Evolutionary conservation across 2,888 invertebrate species (phyloP).

Genomic region (Pocota personata): DNA sequence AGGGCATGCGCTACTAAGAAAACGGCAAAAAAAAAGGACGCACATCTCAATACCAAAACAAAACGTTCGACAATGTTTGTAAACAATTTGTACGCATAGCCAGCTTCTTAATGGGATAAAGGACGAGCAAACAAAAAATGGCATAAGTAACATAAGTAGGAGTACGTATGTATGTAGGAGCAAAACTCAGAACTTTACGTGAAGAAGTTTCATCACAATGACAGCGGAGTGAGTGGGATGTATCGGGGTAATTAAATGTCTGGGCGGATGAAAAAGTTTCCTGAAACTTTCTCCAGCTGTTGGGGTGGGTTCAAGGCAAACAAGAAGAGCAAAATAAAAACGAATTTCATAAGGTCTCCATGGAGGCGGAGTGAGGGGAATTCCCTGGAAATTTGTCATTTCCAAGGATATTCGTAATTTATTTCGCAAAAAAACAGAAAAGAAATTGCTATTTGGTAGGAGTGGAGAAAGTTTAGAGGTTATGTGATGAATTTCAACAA

Average conservation of each 20-base stretch:
- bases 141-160: background rate
- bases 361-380: background rate
- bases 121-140: background rate
- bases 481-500: background rate
- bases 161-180: background rate
- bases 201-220: background rate
- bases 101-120: conserved; percentile 4
- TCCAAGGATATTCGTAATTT: conserved; percentile 32
- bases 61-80: conserved; percentile 53
- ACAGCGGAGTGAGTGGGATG: background rate
- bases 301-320: conserved; percentile 31
- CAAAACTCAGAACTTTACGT: background rate
- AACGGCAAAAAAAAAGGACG: conserved; percentile 17
- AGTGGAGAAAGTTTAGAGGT: background rate
- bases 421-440: background rate
- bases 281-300: conserved; percentile 1
- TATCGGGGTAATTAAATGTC: conserved; percentile 25
- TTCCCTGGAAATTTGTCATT: conserved; percentile 29
- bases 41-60: conserved; percentile 47
- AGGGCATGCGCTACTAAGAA: conserved; percentile 25
- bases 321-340: background rate
- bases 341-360: background rate
- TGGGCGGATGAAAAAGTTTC: conserved; percentile 27
- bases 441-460: background rate
- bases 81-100: conserved; percentile 49